phyloP scores from a whole-genome alignment of 2,113 vertebrate species.

The Morphnarchus princeps region DNA sequence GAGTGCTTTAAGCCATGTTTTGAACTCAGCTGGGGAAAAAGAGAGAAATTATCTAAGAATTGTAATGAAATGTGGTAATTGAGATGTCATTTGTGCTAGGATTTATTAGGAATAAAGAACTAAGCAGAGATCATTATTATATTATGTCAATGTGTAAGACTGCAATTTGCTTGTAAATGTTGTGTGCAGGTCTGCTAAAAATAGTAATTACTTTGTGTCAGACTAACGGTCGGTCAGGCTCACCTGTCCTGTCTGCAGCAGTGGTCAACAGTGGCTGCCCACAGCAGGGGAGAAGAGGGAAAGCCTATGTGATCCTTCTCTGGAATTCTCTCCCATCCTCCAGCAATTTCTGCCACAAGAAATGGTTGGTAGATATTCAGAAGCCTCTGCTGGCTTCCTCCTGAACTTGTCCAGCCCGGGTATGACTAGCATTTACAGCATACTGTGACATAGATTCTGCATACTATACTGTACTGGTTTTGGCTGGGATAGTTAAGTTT shows the following conservation, averaged over 20 bases:
- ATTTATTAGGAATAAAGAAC: constrained; percentile 45
- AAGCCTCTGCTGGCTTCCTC: background rate
- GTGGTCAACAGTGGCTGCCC: background rate
- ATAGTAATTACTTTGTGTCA: background rate
- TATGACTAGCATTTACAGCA: background rate
- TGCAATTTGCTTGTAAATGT: background rate
- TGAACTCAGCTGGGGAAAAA: background rate
- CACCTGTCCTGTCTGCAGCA: background rate
- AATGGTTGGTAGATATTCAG: background rate
- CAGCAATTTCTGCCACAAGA: background rate
- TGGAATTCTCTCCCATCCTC: background rate
- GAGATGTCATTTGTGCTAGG: constrained; percentile 30
- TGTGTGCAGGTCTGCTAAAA: background rate
- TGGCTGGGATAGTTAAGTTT: background rate
- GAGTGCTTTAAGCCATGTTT: constrained; percentile 18
- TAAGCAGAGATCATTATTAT: background rate
- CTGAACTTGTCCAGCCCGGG: background rate
- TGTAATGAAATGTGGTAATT: constrained; percentile 33
- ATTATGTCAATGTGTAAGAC: background rate
- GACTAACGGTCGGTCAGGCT: background rate
- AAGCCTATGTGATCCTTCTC: background rate
- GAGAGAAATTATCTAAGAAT: constrained; percentile 7
- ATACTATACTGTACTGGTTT: background rate
- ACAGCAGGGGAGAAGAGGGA: background rate
- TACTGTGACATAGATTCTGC: background rate